Percentiles rank a stretch among this genome's conserved stretches.
Conservation (phyloP, 2,888 invertebrate species). For the Sclerodermus sp. region DNA sequence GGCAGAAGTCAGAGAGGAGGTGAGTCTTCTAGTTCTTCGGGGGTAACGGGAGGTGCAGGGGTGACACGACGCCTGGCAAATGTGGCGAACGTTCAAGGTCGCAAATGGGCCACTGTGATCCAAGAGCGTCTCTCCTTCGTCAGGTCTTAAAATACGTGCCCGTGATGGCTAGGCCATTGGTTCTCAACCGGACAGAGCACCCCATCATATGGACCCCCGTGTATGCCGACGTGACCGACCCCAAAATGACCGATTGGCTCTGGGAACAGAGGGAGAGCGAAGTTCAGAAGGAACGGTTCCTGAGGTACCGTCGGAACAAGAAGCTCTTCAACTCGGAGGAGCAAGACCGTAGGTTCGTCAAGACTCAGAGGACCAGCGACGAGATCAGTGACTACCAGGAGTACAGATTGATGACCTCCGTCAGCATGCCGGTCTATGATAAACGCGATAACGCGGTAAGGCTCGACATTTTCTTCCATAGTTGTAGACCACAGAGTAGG, state of each 20-base stretch:
- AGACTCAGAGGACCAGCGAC: conserved; percentile 63
- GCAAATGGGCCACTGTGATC: too few species aligned
- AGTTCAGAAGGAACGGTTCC: conserved; percentile 75
- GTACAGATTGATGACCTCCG: conserved; percentile 88
- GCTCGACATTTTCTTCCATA: conserved; percentile 18
- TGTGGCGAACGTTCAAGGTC: too few species aligned
- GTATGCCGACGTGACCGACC: conserved; percentile 90
- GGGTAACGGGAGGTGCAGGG: too few species aligned
- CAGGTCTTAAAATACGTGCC: conserved; percentile 87
- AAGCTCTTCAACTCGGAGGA: conserved; percentile 66
- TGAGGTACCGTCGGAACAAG: conserved; percentile 67
- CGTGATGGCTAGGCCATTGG: conserved; percentile 94
- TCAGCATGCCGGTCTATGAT: conserved; percentile 92
- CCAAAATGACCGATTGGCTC: conserved; percentile 86
- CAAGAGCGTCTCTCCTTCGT: not conserved
- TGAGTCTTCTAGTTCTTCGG: too few species aligned
- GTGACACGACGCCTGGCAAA: too few species aligned
- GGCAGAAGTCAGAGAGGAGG: conserved; percentile 97
- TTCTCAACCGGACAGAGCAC: conserved; percentile 79
- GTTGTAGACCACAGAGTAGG: too few species aligned
- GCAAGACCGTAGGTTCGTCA: conserved; percentile 64
- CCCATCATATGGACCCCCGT: conserved; percentile 97
- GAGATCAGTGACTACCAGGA: conserved; percentile 63
- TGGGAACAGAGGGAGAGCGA: conserved; percentile 84
- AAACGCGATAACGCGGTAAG: conserved; percentile 82